Base-by-base conservation (phyloP, 2,797 vertebrate species). In the Hozukius guyotensis region DNA sequence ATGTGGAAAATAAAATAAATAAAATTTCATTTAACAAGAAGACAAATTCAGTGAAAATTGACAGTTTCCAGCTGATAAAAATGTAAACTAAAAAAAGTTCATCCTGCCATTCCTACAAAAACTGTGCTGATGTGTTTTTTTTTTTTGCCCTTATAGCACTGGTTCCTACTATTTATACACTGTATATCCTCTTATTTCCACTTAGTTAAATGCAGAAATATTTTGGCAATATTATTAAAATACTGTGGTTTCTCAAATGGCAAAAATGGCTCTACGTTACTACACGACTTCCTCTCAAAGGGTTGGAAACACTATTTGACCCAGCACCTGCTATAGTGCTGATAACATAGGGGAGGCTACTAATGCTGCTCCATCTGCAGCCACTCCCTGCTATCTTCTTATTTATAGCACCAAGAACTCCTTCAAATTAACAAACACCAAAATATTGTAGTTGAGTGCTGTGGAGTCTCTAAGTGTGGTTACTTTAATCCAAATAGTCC, bases 181-280 rank as follows among this genome's bases (percentile, higher is more conserved):
- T 80, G 69, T 71, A 72, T 82, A 67, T 87, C 65, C 61, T 75
- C 65, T 71, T 60, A 68, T 81, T 87, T 82, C 87, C 79, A 77
- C 75, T 85, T 85, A 72, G 75, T 87, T 85, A 86, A 88, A 95
- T 70, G 85, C 91, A 88, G 87, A 90, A 93, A 89, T 79, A 85
- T 82, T 93, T 95, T 94, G 95, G 94, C 95, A 64, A 96, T 80
- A 87, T 94, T 94, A n/a, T n/a, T 93, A 91, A 95, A 94, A 94
- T 82, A 62, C 80, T 88, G 87, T 87, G 84, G 57, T 84, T 76
- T 74, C 80, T 88, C 77, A 85, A 82, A 87, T 88, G 81, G 77
- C 77, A 52, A 87, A 85, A 85, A 88, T 59, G 85, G 25, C 75
- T 89, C 82, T 81, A 86, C 89, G 82, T 80, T 84, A 90, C 77